Percentiles rank a stretch among this genome's conserved stretches.
phyloP scores from a whole-genome alignment of 2,797 vertebrate species.

The Halcyon smyrnensis region DNA sequence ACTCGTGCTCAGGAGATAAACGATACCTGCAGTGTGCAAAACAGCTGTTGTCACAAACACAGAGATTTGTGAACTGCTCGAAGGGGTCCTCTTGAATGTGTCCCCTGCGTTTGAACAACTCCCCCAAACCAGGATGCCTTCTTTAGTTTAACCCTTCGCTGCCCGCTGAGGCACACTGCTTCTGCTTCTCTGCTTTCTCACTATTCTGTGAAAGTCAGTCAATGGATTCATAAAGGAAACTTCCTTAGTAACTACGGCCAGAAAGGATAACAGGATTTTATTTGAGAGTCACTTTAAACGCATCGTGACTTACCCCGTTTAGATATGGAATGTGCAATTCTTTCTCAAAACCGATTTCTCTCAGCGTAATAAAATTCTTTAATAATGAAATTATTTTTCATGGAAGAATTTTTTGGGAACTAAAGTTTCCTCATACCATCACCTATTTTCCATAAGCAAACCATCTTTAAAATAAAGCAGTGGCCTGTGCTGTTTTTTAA shows the following conservation, averaged over 20 bases:
- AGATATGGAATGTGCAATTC: background rate
- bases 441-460: background rate
- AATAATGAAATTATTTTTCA: background rate
- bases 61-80: background rate
- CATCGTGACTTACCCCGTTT: background rate
- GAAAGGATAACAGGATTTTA: background rate
- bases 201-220: background rate
- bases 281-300: background rate
- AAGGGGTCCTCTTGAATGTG: background rate
- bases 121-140: background rate
- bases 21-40: background rate
- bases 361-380: background rate
- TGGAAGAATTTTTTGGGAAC: background rate
- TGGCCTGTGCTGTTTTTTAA: background rate
- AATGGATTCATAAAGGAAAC: background rate
- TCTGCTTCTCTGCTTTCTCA: background rate
- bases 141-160: background rate
- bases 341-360: background rate
- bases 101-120: background rate
- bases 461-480: background rate
- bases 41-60: background rate
- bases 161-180: background rate
- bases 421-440: background rate
- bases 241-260: background rate
- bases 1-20: slow-evolving; percentile 3